Evolutionary conservation across 2,888 invertebrate genomes (phyloP), one percentile per base, ranked within the genome.

Genomic region (Neoaliturus tenellus): DNA sequence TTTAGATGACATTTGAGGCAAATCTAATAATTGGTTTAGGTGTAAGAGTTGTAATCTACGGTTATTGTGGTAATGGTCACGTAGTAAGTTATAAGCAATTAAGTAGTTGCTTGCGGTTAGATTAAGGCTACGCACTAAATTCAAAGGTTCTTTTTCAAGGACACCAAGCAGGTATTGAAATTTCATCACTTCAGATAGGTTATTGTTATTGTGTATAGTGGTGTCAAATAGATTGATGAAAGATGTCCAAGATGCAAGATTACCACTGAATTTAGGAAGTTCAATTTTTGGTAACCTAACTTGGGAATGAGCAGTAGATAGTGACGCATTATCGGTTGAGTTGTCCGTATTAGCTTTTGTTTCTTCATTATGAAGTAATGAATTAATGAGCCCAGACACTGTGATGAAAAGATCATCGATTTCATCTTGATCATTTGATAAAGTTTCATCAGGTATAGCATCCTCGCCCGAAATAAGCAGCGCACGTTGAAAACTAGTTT

Each of bases 181-280:
- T 78, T 78, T 78, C 2, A 4, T 48, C 2, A 44, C 78, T 5
- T 6, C 33, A 28, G n/a, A 33, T 23, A 78, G n/a, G 14, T n/a
- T 2, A 8, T 35, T 25, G 33, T 41, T 44, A 20, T n/a, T 44
- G 44, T 78, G 78, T 1, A 78, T 78, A 14, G 28, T 78, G 25
- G 78, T 20, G 25, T 78, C 35, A 33, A 73, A 25, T 17, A 78
- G 23, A 78, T 78, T 78, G 1, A 39, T 78, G 14, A 44, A 44
- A 23, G 41, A 78, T 10, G n/a, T 73, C 73, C 73, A 73, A 6
- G 25, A 6, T 17, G 41, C 4, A 4, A 33, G 5, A 23, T 78
- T 44, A 41, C 78, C 44, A 10, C n/a, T 14, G n/a, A 78, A 39
- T 4, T 39, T 39, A 25, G 28, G 20, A 17, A 78, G 23, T 44